Percentiles rank a stretch among this genome's conserved stretches.
Evolutionary conservation across 2,113 vertebrate species (phyloP).

Genomic region (Strix uralensis): DNA sequence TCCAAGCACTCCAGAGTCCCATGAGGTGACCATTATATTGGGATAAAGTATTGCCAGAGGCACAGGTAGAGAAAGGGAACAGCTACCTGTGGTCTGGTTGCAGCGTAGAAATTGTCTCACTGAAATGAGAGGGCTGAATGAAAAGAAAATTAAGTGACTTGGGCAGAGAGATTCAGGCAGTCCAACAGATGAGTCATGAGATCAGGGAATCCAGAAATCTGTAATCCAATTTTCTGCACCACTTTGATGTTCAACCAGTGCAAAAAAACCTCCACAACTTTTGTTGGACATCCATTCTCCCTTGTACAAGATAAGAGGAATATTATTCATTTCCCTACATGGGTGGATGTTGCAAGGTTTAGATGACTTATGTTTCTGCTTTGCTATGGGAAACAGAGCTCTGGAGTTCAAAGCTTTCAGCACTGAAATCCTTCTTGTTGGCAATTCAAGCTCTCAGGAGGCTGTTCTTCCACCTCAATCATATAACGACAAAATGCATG

Average conservation of each 20-base stretch:
- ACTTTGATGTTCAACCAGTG: background rate
- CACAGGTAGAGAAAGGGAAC: background rate
- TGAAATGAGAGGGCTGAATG: background rate
- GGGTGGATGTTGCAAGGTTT: background rate
- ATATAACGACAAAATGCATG: background rate
- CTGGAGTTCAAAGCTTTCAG: slow-evolving; percentile 48
- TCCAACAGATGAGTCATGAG: background rate
- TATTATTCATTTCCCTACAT: background rate
- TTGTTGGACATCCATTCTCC: background rate
- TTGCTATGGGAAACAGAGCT: slow-evolving; percentile 14
- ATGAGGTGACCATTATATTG: background rate
- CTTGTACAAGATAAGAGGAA: background rate
- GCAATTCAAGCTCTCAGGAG: slow-evolving; percentile 26
- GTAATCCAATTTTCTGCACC: slow-evolving; percentile 6
- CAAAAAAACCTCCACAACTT: background rate
- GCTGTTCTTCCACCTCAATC: background rate
- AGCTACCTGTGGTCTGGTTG: background rate
- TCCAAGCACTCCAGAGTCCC: background rate
- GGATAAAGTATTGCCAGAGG: background rate
- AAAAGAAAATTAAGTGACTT: background rate
- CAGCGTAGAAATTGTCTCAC: background rate
- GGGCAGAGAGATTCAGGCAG: background rate
- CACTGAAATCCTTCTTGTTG: slow-evolving; percentile 36
- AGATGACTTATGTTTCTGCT: slow-evolving; percentile 15
- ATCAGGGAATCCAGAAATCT: slow-evolving; percentile 8